Percentiles rank a stretch among this genome's conserved stretches.
Evolutionary conservation across 2,113 vertebrate species (phyloP).

Genomic region (Panurus biarmicus): DNA sequence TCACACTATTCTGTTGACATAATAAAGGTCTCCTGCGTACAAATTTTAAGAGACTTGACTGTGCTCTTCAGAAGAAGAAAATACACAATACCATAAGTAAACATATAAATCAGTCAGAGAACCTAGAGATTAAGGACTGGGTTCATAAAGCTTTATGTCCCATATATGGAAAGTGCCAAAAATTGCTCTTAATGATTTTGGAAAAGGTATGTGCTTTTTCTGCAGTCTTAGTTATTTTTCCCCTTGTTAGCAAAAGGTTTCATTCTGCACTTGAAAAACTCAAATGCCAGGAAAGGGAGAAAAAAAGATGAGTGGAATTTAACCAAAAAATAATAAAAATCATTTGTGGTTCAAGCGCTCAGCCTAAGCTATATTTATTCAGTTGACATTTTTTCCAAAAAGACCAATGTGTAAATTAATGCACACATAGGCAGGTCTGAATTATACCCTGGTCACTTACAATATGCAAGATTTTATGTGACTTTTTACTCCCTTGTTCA

Average conservation of each 20-base stretch:
- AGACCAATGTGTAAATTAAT: slow-evolving; percentile 67
- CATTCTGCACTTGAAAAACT: slow-evolving; percentile 58
- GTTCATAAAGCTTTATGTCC: slow-evolving; percentile 35
- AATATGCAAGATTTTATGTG: slow-evolving; percentile 67
- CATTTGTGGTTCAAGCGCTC: slow-evolving; percentile 46
- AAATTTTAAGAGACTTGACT: slow-evolving; percentile 33
- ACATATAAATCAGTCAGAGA: slow-evolving; percentile 33
- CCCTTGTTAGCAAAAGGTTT: slow-evolving; percentile 58
- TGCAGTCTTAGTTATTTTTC: slow-evolving; percentile 36
- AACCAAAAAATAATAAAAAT: slow-evolving; percentile 61
- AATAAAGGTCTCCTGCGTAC: not conserved
- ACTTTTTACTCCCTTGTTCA: slow-evolving; percentile 71
- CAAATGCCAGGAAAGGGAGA: slow-evolving; percentile 23
- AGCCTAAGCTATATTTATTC: slow-evolving; percentile 61
- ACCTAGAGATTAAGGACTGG: not conserved
- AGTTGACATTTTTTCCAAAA: slow-evolving; percentile 49
- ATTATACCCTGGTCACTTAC: slow-evolving; percentile 63
- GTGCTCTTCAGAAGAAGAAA: slow-evolving; percentile 42
- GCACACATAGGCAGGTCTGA: slow-evolving; percentile 57
- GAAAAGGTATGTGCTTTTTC: slow-evolving; percentile 17
- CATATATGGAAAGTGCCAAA: slow-evolving; percentile 2
- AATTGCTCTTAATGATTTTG: slow-evolving; percentile 36
- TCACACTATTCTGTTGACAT: not conserved
- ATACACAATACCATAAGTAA: slow-evolving; percentile 44
- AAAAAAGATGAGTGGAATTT: slow-evolving; percentile 40